Percentiles rank a stretch among this genome's conserved stretches.
phyloP scores from a whole-genome alignment of 2,888 invertebrate genomes.

The Drosophila gaucha region DNA sequence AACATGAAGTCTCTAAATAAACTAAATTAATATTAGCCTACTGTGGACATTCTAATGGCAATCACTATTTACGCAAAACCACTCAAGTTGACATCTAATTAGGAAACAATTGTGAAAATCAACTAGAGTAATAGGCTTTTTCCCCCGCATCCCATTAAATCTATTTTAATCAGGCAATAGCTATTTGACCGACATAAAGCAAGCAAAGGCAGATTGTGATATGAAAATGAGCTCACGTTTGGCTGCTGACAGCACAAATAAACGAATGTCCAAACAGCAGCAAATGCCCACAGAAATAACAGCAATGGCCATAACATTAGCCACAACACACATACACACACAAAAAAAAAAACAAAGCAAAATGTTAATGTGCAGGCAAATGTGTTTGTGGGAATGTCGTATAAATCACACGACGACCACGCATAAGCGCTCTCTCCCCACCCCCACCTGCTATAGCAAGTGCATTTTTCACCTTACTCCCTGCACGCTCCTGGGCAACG shows the following conservation, averaged over 20 bases:
- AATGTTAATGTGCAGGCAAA: conserved; percentile 69
- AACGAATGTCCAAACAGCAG: conserved; percentile 22
- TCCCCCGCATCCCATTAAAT: conserved; percentile 7
- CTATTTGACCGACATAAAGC: conserved; percentile 16
- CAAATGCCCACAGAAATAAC: conserved; percentile 9
- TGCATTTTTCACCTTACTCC: conserved; percentile 34
- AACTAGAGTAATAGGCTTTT: conserved; percentile 9
- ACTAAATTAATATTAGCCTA: not conserved
- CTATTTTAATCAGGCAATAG: conserved; percentile 31
- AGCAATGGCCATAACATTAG: conserved; percentile 31
- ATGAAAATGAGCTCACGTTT: conserved; percentile 29
- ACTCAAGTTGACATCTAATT: conserved; percentile 41
- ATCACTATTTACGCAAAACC: conserved; percentile 3
- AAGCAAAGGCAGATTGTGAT: conserved; percentile 20
- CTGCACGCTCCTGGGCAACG: not conserved
- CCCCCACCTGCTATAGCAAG: conserved; percentile 14
- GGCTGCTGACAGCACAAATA: conserved; percentile 34
- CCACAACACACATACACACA: conserved; percentile 30
- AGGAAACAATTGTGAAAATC: conserved; percentile 20
- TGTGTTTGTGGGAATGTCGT: conserved; percentile 49
- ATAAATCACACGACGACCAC: conserved; percentile 64
- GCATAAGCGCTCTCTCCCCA: conserved; percentile 18
- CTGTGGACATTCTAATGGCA: conserved; percentile 1
- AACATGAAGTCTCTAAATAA: no score
- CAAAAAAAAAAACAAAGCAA: conserved; percentile 42